Percentiles rank a stretch among this genome's conserved stretches.
Evolutionary conservation across 2,888 invertebrate species (phyloP).

Genomic region (Cataglyphis rosenhaueri): DNA sequence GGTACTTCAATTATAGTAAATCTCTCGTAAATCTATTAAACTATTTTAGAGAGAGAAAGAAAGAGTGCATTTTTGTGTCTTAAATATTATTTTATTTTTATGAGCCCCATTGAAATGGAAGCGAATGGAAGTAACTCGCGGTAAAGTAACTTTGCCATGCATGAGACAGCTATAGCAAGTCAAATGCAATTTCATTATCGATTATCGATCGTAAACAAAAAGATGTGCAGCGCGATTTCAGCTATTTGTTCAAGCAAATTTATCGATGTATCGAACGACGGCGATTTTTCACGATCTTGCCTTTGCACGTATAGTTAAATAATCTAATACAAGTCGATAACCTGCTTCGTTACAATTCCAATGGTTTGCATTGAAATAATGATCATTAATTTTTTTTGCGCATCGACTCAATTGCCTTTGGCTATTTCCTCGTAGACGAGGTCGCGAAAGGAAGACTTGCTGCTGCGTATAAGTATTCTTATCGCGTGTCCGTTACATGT

Average conservation of each 20-base stretch:
- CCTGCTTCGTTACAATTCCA: slow-evolving; percentile 1
- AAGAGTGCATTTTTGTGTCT: background rate
- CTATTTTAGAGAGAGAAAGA: background rate
- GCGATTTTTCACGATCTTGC: slow-evolving; percentile 3
- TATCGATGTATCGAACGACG: slow-evolving; percentile 5
- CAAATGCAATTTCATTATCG: slow-evolving; percentile 28
- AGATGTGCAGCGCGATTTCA: slow-evolving; percentile 1
- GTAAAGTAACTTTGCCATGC: slow-evolving; percentile 13
- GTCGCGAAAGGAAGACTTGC: slow-evolving; percentile 1
- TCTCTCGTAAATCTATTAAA: background rate
- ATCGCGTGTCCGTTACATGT: slow-evolving; percentile 53
- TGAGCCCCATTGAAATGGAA: background rate
- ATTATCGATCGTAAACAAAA: slow-evolving; percentile 37
- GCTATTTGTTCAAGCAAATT: slow-evolving; percentile 45
- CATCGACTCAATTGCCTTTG: background rate
- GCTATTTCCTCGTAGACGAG: background rate
- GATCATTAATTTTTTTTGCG: background rate
- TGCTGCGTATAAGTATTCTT: slow-evolving; percentile 50
- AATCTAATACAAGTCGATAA: background rate
- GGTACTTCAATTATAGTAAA: background rate
- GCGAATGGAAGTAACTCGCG: background rate
- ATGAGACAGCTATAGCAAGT: background rate
- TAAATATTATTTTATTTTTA: background rate
- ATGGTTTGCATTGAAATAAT: slow-evolving; percentile 2
- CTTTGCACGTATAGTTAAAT: slow-evolving; percentile 10